Conservation (phyloP, 2,888 invertebrate species). For the Aromia moschata region DNA sequence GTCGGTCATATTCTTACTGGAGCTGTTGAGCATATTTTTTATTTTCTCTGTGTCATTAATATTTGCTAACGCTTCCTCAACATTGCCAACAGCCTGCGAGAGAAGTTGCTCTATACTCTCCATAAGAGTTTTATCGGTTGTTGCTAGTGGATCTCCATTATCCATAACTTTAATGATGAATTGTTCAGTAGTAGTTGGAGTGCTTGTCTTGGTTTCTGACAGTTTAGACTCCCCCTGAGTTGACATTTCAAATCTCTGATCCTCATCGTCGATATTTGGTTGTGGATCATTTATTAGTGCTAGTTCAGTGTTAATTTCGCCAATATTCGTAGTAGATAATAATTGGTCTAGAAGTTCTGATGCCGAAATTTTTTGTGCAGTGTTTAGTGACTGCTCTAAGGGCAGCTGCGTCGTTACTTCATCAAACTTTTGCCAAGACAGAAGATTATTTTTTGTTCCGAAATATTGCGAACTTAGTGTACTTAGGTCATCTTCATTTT, state of each 20-base stretch:
- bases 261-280: slow-evolving; percentile 17
- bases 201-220: slow-evolving; percentile 25
- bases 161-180: slow-evolving; percentile 31
- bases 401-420: slow-evolving; percentile 32
- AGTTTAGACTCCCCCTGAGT: slow-evolving; percentile 27
- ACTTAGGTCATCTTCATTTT: slow-evolving; percentile 31
- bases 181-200: slow-evolving; percentile 18
- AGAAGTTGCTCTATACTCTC: slow-evolving; percentile 56
- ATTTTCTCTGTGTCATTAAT: slow-evolving; percentile 42
- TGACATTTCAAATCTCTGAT: slow-evolving; percentile 32
- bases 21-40: slow-evolving; percentile 43
- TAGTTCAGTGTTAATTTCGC: slow-evolving; percentile 57
- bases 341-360: slow-evolving; percentile 53
- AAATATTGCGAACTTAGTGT: slow-evolving; percentile 37
- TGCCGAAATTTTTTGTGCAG: slow-evolving; percentile 37
- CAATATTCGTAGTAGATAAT: slow-evolving; percentile 55
- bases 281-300: slow-evolving; percentile 24
- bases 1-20: slow-evolving; percentile 42
- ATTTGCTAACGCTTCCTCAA: slow-evolving; percentile 41
- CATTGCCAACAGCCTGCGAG: slow-evolving; percentile 53
- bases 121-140: slow-evolving; percentile 52
- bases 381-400: slow-evolving; percentile 35
- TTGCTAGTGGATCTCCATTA: slow-evolving; percentile 33
- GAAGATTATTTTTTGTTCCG: slow-evolving; percentile 9
- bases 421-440: not conserved